Percentiles rank a stretch among this genome's conserved stretches.
These are phyloP conservation scores for Drosophila bipectinata DNA, from an alignment of 1,140 invertebrate genomes.

Conservation along the genomic window DNA sequence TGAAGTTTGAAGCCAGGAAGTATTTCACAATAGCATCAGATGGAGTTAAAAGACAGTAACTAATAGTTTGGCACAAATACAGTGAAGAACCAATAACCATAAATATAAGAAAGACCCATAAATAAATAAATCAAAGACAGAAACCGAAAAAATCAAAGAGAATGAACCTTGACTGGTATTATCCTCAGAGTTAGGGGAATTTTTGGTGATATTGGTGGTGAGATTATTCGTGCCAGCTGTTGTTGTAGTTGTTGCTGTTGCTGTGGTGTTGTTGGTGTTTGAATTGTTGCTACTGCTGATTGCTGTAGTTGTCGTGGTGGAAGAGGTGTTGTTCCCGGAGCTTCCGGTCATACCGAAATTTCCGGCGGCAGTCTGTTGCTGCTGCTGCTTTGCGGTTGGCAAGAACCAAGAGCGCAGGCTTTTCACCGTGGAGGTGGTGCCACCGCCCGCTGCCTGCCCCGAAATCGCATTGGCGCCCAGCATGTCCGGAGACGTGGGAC, in stretches of 20 bases:
- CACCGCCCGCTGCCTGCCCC: slow-evolving; percentile 23
- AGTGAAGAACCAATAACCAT: slow-evolving; percentile 23
- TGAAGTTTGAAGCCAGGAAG: not conserved
- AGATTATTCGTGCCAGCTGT: slow-evolving; percentile 72
- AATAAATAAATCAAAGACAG: slow-evolving; percentile 31
- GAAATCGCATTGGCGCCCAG: slow-evolving; percentile 31
- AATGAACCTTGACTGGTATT: slow-evolving; percentile 83
- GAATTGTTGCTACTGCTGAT: slow-evolving; percentile 52
- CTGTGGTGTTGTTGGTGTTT: slow-evolving; percentile 65
- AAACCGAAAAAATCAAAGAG: slow-evolving; percentile 62
- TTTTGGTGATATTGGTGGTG: slow-evolving; percentile 78
- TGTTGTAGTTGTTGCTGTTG: slow-evolving; percentile 49
- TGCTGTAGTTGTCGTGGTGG: slow-evolving; percentile 51
- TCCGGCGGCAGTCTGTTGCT: slow-evolving; percentile 38
- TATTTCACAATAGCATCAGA: slow-evolving; percentile 16
- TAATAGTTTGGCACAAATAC: slow-evolving; percentile 9
- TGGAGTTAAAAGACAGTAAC: not conserved
- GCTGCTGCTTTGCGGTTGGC: slow-evolving; percentile 53
- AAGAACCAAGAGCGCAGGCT: slow-evolving; percentile 68
- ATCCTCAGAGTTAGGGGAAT: slow-evolving; percentile 81
- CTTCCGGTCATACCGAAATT: slow-evolving; percentile 82
- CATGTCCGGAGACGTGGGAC: slow-evolving; percentile 74
- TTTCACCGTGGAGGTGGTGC: slow-evolving; percentile 56
- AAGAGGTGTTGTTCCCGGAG: slow-evolving; percentile 44
- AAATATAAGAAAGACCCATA: slow-evolving; percentile 11